Evolutionary conservation across 2,888 invertebrate genomes (phyloP).

Genomic region (Heliconius hortense): DNA sequence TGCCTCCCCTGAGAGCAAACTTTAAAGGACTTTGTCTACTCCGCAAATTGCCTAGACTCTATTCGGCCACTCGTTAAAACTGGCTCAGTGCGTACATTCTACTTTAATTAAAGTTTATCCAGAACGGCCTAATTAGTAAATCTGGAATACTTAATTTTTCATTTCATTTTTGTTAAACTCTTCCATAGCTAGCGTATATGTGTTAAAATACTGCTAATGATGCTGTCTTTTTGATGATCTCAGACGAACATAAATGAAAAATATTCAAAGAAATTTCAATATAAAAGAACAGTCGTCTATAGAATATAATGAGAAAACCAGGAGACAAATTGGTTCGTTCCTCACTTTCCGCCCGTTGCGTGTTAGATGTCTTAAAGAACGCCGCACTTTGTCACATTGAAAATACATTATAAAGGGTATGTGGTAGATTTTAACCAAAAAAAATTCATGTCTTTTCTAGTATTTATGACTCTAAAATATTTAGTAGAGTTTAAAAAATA

Average conservation of each 20-base stretch:
- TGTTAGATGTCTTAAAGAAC: constrained; percentile 4
- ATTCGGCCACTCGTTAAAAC: constrained; percentile 56
- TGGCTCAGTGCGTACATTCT: constrained; percentile 47
- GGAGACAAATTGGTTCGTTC: constrained; percentile 9
- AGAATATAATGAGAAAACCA: constrained; percentile 4
- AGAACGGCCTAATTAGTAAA: constrained; percentile 26
- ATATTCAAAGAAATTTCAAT: neutral
- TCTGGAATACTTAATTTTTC: constrained; percentile 3
- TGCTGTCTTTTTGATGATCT: neutral
- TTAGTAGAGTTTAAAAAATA: neutral
- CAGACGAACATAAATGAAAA: neutral
- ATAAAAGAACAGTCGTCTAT: constrained; percentile 9
- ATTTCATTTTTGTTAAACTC: neutral
- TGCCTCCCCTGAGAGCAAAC: constrained; percentile 63
- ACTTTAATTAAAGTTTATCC: constrained; percentile 52
- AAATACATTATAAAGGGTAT: neutral
- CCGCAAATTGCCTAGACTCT: constrained; percentile 63
- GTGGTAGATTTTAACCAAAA: no score
- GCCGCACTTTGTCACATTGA: neutral
- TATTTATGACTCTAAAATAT: neutral
- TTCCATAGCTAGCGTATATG: neutral
- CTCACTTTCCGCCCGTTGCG: constrained; percentile 10
- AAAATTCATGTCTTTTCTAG: neutral
- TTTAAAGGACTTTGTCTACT: constrained; percentile 66
- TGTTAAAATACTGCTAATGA: neutral